A percentile compares a stretch with the other conserved stretches of the same genome.
Evolutionary conservation across 2,888 invertebrate species (phyloP).

Genomic region (Siphonodentalium dalli): DNA sequence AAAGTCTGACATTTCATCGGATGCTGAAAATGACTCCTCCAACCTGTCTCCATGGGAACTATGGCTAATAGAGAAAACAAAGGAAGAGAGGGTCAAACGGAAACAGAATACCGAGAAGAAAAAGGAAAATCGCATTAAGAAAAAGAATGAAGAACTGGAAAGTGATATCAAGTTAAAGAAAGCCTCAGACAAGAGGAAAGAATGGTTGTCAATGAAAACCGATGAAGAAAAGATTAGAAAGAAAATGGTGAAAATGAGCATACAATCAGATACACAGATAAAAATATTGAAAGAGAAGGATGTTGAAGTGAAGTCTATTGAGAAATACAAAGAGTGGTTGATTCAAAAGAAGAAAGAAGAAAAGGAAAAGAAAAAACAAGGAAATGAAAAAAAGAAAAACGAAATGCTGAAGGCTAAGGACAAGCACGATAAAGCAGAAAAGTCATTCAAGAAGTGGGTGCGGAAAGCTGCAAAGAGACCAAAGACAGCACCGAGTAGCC

Average conservation of each 20-base stretch:
- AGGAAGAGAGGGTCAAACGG: constrained; percentile 38
- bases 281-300: constrained; percentile 46
- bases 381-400: constrained; percentile 40
- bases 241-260: too few relatives aligned
- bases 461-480: constrained; percentile 42
- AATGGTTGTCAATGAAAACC: too few relatives aligned
- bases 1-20: too few relatives aligned
- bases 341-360: constrained; percentile 44
- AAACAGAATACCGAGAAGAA: constrained; percentile 28
- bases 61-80: constrained; percentile 56
- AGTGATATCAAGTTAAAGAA: too few relatives aligned
- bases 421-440: constrained; percentile 40
- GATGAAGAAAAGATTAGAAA: too few relatives aligned
- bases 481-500: constrained; percentile 46
- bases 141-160: too few relatives aligned
- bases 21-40: constrained; percentile 29
- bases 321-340: constrained; percentile 37
- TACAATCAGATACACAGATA: too few relatives aligned
- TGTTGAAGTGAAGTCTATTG: constrained; percentile 27
- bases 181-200: too few relatives aligned
- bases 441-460: constrained; percentile 49
- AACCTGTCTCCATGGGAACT: constrained; percentile 56
- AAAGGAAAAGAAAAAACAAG: constrained; percentile 39
- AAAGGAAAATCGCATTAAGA: too few relatives aligned
- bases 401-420: constrained; percentile 39